Evolutionary conservation across 2,797 vertebrate species (phyloP).

Genomic region (Strix occidentalis): DNA sequence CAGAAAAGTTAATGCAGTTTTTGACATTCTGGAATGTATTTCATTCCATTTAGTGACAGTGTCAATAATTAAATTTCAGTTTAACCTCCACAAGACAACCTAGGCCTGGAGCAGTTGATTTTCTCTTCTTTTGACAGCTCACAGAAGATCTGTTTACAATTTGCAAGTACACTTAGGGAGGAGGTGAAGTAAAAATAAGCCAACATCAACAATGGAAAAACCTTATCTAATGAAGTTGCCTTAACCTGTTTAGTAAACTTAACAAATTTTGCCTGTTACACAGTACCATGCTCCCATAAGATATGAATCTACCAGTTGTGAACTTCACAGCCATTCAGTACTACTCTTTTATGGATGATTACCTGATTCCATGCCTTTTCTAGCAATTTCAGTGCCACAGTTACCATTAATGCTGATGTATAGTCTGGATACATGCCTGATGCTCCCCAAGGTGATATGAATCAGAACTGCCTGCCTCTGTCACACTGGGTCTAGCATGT

Average conservation of each 20-base stretch:
- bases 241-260: neutral
- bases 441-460: neutral
- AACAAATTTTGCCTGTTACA: neutral
- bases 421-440: neutral
- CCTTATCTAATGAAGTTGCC: neutral
- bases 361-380: constrained; percentile 40
- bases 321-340: constrained; percentile 29
- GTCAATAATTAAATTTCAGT: neutral
- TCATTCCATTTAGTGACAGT: neutral
- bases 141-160: neutral
- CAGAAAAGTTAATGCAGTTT: neutral
- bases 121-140: neutral
- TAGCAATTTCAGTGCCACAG: neutral
- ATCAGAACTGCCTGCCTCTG: neutral
- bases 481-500: neutral
- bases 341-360: neutral
- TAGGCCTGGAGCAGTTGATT: neutral
- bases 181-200: neutral
- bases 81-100: neutral
- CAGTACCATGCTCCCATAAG: neutral
- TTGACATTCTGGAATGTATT: neutral
- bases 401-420: neutral
- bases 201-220: neutral
- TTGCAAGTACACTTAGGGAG: neutral
- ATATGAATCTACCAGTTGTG: constrained; percentile 21